Evolutionary conservation across 2,113 vertebrate genomes (phyloP), one percentile per base, ranked within the genome.

Genomic region (Pardalotus punctatus): DNA sequence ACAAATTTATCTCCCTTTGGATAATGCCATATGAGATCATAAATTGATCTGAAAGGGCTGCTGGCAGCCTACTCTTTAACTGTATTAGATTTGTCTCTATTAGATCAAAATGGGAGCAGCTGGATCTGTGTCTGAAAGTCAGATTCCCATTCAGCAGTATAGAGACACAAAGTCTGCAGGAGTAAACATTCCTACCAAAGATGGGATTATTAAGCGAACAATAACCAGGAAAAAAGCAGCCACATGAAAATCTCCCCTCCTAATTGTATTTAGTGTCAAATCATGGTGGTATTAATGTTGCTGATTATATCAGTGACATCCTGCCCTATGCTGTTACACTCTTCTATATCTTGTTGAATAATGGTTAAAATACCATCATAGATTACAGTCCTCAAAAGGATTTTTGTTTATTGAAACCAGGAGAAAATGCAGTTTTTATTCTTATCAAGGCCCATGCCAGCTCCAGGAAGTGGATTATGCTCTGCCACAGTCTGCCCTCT

Each of bases 91-190:
- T 92, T 97, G 88, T 93, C 42, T 96, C 65, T 81, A 79, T 79
- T 73, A 92, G 43, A 86, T 88, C 60, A 93, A 90, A 95, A 94
- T 62, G 14, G 58, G 83, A 76, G n/a, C 65, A 72, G 21, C 45
- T 91, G 67, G 38, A 80, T 86, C 16, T 90, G 28, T 74, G 43
- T 91, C 81, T 93, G 47, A 90, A 86, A 81, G 36, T 86, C 93
- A 82, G 81, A 64, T 91, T 74, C 43, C 40, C 40, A 74, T 57
- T 73, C 72, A 81, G 61, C 8, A 89, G 43, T 36, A 61, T 53
- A 89, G 82, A 95, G 73, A 91, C 81, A 87, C 11, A 88, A 88
- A 96, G 86, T 78, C 85, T 88, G 73, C 54, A 33, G 58, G 64
- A 94, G 28, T 66, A 90, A 92, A 88, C 10, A 73, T 53, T 71